Conservation (phyloP, 2,888 invertebrate species). For the Myopa testacea region DNA sequence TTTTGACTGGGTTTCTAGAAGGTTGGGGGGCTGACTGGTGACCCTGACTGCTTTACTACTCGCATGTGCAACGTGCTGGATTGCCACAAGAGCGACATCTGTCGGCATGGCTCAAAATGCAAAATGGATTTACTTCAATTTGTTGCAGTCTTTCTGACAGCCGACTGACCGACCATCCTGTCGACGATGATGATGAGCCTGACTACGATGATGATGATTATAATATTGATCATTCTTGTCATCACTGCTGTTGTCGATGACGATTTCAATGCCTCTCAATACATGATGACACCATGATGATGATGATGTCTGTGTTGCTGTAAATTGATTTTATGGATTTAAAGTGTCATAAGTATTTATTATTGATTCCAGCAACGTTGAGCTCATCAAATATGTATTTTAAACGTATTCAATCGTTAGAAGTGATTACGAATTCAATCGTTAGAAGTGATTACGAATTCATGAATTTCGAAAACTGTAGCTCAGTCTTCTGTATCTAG, state of each 20-base stretch:
- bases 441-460: constrained; percentile 18
- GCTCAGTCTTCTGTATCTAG: too few relatives aligned
- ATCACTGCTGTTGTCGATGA: too few relatives aligned
- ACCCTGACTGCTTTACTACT: too few relatives aligned
- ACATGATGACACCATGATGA: background rate
- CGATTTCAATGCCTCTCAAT: background rate
- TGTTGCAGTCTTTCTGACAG: background rate
- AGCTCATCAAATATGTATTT: constrained; percentile 22
- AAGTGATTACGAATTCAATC: constrained; percentile 15
- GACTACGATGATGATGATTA: background rate
- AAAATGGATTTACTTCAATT: constrained; percentile 18
- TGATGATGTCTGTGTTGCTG: constrained; percentile 15
- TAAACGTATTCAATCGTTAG: constrained; percentile 15
- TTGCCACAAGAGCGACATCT: background rate
- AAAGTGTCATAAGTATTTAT: constrained; percentile 22
- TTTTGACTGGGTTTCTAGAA: too few relatives aligned
- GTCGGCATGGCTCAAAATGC: constrained; percentile 9
- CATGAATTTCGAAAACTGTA: background rate
- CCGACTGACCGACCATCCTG: background rate
- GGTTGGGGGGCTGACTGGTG: too few relatives aligned
- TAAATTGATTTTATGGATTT: constrained; percentile 33
- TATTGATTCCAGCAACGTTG: background rate
- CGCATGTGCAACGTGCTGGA: too few relatives aligned
- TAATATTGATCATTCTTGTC: background rate
- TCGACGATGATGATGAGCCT: background rate